Evolutionary conservation across 2,797 vertebrate species (phyloP).

Genomic region (Psittacula echo): DNA sequence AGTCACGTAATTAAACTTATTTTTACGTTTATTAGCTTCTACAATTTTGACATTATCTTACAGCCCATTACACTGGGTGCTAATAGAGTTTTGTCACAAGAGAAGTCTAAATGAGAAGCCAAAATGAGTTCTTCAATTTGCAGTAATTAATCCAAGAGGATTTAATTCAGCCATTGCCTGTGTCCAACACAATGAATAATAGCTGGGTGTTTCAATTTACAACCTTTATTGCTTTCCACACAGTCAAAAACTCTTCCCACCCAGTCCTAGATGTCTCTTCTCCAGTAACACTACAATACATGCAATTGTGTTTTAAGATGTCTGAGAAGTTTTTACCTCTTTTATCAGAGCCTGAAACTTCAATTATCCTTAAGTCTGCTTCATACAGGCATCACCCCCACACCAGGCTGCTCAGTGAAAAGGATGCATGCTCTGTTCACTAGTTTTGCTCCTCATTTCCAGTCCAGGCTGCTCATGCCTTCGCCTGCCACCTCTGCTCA

Average conservation of each 20-base stretch:
- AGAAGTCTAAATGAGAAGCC: conserved; percentile 15
- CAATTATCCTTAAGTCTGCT: background rate
- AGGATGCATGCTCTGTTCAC: background rate
- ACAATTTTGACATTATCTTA: background rate
- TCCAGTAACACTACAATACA: background rate
- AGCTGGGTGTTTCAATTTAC: background rate
- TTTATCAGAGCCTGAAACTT: background rate
- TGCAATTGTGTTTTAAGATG: background rate
- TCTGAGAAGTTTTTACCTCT: background rate
- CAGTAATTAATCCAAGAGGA: conserved; percentile 44
- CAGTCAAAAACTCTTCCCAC: background rate
- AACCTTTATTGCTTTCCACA: background rate
- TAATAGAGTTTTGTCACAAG: conserved; percentile 3
- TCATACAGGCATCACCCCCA: background rate
- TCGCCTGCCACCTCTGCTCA: background rate
- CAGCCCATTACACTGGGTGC: background rate
- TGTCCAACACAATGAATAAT: background rate
- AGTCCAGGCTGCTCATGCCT: background rate
- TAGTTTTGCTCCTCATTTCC: background rate
- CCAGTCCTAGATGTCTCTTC: background rate
- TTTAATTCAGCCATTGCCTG: background rate
- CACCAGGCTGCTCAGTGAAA: background rate
- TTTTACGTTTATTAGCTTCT: background rate
- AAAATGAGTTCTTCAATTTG: conserved; percentile 30
- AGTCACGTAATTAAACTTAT: conserved; percentile 1